A percentile compares a stretch with the other conserved stretches of the same genome.
Evolutionary conservation across 2,797 vertebrate species (phyloP).

Genomic region (Balearica regulorum): DNA sequence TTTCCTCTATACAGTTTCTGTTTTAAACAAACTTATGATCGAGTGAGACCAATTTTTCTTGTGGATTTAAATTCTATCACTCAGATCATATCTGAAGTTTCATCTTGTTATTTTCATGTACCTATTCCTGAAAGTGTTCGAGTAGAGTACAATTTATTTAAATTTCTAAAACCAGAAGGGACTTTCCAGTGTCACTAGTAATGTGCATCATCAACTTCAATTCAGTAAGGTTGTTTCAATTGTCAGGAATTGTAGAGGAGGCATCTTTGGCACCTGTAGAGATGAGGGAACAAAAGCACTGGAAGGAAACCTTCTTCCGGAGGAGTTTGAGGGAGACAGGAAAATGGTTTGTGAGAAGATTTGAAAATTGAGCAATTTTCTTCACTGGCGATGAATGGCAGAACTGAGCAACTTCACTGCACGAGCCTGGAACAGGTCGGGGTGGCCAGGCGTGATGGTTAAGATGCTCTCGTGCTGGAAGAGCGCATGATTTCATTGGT

Average conservation of each 20-base stretch:
- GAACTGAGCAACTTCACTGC: neutral
- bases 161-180: neutral
- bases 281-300: neutral
- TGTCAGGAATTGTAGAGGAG: neutral
- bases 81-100: neutral
- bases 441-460: neutral
- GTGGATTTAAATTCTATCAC: neutral
- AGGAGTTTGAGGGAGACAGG: neutral
- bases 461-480: neutral
- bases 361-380: neutral
- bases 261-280: neutral
- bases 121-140: neutral
- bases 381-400: neutral
- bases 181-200: neutral
- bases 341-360: neutral
- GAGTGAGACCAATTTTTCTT: neutral
- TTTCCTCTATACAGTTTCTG: neutral
- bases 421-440: neutral
- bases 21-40: neutral
- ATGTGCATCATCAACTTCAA: rapidly evolving
- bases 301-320: neutral
- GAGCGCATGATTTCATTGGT: neutral
- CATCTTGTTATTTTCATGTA: neutral
- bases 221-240: neutral
- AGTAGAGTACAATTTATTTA: neutral